Evolutionary conservation across 2,797 vertebrate genomes (phyloP).

Genomic region (Acipenser oxyrinchus): DNA sequence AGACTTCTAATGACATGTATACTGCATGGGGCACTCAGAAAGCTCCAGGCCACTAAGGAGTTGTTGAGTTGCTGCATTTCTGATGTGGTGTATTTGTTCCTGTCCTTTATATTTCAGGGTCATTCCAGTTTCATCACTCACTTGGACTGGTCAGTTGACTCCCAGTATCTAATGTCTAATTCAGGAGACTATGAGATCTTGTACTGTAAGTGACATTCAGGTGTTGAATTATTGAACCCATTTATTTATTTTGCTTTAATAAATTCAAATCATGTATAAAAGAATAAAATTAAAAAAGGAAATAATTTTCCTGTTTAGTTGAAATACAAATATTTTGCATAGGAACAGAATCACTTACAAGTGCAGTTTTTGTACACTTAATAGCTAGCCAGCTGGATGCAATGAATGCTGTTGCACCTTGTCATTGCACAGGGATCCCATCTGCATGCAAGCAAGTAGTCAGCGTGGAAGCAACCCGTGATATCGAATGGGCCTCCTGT

Average conservation of each 20-base stretch:
- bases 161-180: constrained; percentile 92
- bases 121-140: constrained; percentile 98
- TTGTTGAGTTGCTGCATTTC: too few species aligned
- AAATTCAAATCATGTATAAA: too few species aligned
- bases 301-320: too few species aligned
- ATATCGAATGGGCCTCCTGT: constrained; percentile 82
- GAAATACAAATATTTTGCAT: too few species aligned
- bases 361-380: too few species aligned
- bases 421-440: constrained; percentile 73
- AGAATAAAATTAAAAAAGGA: too few species aligned
- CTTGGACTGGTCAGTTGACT: constrained; percentile 92
- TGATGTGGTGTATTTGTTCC: constrained; percentile 2
- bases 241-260: too few species aligned
- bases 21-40: neutral
- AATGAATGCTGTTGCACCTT: neutral
- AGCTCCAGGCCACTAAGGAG: neutral
- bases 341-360: too few species aligned
- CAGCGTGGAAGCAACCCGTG: constrained; percentile 86
- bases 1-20: neutral
- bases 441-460: constrained; percentile 95
- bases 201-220: constrained; percentile 77
- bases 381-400: too few species aligned
- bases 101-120: constrained; percentile 60
- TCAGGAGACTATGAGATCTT: constrained; percentile 98
- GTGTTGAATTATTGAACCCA: too few species aligned